phyloP scores from a whole-genome alignment of 2,888 invertebrate genomes.

The Eupithecia exiguata region DNA sequence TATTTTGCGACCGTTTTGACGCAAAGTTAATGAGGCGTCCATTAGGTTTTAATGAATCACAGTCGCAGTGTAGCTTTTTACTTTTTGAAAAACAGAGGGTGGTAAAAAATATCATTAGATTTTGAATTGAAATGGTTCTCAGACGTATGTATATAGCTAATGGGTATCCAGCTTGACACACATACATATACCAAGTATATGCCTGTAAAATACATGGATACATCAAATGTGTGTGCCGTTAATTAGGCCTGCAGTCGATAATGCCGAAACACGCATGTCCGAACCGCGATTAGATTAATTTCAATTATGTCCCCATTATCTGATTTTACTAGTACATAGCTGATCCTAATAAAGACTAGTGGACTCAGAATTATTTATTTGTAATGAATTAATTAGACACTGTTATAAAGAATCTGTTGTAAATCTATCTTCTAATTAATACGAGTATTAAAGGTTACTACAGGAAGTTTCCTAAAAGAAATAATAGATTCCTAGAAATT shows the following conservation, averaged over 20 bases:
- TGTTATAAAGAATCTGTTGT: background rate
- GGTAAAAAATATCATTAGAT: background rate
- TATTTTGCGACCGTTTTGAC: background rate
- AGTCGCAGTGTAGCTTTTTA: background rate
- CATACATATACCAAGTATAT: background rate
- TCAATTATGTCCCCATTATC: background rate
- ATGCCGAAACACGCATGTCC: background rate
- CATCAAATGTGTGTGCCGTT: background rate
- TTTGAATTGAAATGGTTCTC: background rate
- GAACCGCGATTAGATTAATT: slow-evolving; percentile 3
- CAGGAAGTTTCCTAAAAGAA: background rate
- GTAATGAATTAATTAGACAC: background rate
- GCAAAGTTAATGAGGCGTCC: slow-evolving; percentile 6
- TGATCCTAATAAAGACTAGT: background rate
- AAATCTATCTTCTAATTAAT: background rate
- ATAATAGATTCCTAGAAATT: background rate
- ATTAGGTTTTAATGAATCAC: slow-evolving; percentile 2
- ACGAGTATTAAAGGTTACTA: background rate
- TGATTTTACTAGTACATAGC: background rate
- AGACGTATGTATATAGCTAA: background rate
- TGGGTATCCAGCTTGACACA: background rate
- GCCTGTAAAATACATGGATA: background rate
- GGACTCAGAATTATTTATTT: background rate
- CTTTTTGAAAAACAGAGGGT: background rate
- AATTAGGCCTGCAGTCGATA: slow-evolving; percentile 1